Conservation (phyloP, 2,113 vertebrate species). For the Paedocypris sp. region DNA sequence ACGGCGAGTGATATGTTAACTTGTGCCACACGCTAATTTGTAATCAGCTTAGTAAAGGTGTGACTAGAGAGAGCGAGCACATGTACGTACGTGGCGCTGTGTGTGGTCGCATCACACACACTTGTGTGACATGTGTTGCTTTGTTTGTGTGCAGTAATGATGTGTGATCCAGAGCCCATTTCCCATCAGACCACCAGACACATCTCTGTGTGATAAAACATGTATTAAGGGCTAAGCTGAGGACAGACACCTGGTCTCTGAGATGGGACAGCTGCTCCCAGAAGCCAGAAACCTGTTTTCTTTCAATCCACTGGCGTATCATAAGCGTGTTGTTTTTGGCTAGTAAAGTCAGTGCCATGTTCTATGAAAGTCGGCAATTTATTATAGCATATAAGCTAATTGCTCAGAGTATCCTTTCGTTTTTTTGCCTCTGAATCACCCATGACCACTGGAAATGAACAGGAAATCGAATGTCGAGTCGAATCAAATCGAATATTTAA, state of each 20-base stretch:
- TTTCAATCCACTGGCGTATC: no score
- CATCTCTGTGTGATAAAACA: not conserved
- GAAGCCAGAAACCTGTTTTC: no score
- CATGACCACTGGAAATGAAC: no score
- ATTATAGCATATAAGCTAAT: no score
- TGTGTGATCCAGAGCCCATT: not conserved
- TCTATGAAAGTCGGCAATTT: no score
- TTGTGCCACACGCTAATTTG: not conserved
- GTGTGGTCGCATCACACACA: slow-evolving; percentile 14
- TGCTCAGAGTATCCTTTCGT: no score
- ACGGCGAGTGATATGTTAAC: slow-evolving; percentile 2
- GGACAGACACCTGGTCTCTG: not conserved
- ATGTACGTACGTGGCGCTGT: slow-evolving; percentile 1
- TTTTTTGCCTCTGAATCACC: no score
- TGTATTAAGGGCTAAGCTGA: not conserved
- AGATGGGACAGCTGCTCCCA: not conserved
- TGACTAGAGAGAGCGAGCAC: not conserved
- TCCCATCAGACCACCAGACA: slow-evolving; percentile 4
- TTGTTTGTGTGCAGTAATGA: slow-evolving; percentile 8
- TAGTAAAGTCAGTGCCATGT: no score
- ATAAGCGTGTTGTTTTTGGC: no score
- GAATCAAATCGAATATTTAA: no score
- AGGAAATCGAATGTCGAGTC: no score
- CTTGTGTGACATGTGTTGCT: not conserved
- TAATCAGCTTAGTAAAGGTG: not conserved